Conservation (phyloP, 2,113 vertebrate genomes). For the Morphnarchus princeps region DNA sequence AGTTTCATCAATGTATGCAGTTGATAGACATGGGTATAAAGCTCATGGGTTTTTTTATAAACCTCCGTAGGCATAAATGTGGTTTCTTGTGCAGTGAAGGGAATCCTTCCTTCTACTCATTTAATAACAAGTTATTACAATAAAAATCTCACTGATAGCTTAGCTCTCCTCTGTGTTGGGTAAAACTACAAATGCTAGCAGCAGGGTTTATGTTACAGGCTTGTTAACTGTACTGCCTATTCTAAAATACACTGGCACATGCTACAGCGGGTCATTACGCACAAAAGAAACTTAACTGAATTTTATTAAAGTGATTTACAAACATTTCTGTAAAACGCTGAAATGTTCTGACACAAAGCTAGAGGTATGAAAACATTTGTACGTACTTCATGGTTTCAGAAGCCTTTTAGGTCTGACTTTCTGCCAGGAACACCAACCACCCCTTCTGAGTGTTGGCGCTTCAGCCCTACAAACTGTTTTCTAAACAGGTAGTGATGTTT, state of each 20-base stretch:
- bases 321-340: rapidly evolving
- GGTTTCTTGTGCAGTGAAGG: not conserved
- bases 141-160: not conserved
- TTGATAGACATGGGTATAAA: not conserved
- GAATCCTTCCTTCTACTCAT: not conserved
- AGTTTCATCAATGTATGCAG: not conserved
- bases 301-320: not conserved
- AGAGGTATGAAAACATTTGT: not conserved
- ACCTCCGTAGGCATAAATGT: not conserved
- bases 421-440: not conserved
- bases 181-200: not conserved
- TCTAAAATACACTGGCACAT: not conserved
- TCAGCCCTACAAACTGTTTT: not conserved
- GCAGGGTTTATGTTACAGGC: not conserved
- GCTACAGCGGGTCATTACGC: not conserved
- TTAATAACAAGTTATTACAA: not conserved
- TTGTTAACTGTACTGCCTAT: not conserved
- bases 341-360: not conserved
- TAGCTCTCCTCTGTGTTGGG: not conserved
- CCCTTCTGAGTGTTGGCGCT: not conserved
- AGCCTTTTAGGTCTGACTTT: not conserved
- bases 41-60: not conserved
- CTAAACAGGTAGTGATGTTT: not conserved
- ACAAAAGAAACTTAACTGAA: not conserved
- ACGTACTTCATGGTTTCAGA: not conserved